Evolutionary conservation across 2,888 invertebrate genomes (phyloP).

Genomic region (Cephonodes hylas): DNA sequence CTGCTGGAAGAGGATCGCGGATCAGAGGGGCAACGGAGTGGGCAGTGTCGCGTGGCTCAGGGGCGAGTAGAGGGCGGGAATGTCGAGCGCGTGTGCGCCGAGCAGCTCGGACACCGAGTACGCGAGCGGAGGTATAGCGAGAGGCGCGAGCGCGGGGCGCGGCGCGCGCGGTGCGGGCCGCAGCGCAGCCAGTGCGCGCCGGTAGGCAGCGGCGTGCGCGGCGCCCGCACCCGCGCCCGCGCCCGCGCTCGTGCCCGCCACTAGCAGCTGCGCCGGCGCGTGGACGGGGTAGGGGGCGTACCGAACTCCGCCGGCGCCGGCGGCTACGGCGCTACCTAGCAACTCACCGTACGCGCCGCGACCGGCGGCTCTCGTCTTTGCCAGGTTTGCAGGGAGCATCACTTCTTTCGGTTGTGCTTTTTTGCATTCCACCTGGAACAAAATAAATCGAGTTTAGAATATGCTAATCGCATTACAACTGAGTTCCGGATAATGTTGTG

Average conservation of each 20-base stretch:
- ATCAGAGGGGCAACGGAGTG: conserved; percentile 75
- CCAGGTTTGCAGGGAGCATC: conserved; percentile 98
- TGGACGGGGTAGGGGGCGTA: conserved; percentile 83
- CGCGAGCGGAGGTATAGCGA: conserved; percentile 67
- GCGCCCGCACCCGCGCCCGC: conserved; percentile 51
- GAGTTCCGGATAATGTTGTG: neutral
- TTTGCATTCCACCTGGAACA: conserved; percentile 98
- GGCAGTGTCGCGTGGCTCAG: conserved; percentile 85
- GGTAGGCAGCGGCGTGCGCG: conserved; percentile 64
- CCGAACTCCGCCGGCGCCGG: conserved; percentile 78
- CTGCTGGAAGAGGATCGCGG: conserved; percentile 76
- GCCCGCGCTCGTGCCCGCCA: conserved; percentile 64
- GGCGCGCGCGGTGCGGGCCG: conserved; percentile 66
- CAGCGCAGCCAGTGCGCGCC: conserved; percentile 69
- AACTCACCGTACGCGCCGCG: conserved; percentile 99
- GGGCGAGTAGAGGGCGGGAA: conserved; percentile 84
- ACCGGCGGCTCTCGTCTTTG: conserved; percentile 96
- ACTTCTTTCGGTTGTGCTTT: conserved; percentile 99
- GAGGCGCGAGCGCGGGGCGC: conserved; percentile 63
- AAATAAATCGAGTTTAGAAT: conserved; percentile 20
- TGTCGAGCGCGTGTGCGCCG: conserved; percentile 86
- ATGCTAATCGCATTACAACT: neutral
- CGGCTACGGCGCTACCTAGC: conserved; percentile 87
- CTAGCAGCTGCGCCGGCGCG: conserved; percentile 72
- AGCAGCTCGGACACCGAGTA: conserved; percentile 81